Evolutionary conservation across 1,140 invertebrate species (phyloP).

Genomic region (Laupala kohalensis): DNA sequence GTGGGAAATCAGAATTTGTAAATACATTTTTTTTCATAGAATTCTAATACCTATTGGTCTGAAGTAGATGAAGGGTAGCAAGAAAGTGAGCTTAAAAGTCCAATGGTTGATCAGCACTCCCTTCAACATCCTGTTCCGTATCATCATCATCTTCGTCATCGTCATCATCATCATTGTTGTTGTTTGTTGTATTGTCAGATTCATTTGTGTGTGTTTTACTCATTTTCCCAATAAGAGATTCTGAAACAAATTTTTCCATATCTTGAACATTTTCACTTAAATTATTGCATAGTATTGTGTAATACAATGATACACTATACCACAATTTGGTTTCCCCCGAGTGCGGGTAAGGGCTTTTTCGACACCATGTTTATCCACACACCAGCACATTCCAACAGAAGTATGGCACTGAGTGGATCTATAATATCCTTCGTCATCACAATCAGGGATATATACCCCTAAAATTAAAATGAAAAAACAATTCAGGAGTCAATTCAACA

Average conservation of each 20-base stretch:
- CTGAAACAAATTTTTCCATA: slow-evolving; percentile 28
- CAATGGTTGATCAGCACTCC: slow-evolving; percentile 61
- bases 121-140: slow-evolving; percentile 52
- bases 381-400: slow-evolving; percentile 78
- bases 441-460: slow-evolving; percentile 69
- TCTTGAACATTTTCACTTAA: neutral
- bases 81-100: slow-evolving; percentile 44
- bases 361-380: slow-evolving; percentile 82
- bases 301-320: slow-evolving; percentile 35
- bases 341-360: slow-evolving; percentile 72
- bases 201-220: slow-evolving; percentile 33
- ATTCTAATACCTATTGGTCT: neutral
- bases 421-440: slow-evolving; percentile 78
- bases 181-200: slow-evolving; percentile 2
- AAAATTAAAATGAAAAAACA: slow-evolving; percentile 7
- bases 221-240: slow-evolving; percentile 42
- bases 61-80: neutral
- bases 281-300: neutral
- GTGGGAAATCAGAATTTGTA: neutral
- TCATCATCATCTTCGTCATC: slow-evolving; percentile 55
- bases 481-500: too few species aligned
- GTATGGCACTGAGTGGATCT: slow-evolving; percentile 72
- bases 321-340: slow-evolving; percentile 71
- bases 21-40: neutral
- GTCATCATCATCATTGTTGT: slow-evolving; percentile 22